Evolutionary conservation across 2,888 invertebrate species (phyloP).

Genomic region (Acronicta aceris): DNA sequence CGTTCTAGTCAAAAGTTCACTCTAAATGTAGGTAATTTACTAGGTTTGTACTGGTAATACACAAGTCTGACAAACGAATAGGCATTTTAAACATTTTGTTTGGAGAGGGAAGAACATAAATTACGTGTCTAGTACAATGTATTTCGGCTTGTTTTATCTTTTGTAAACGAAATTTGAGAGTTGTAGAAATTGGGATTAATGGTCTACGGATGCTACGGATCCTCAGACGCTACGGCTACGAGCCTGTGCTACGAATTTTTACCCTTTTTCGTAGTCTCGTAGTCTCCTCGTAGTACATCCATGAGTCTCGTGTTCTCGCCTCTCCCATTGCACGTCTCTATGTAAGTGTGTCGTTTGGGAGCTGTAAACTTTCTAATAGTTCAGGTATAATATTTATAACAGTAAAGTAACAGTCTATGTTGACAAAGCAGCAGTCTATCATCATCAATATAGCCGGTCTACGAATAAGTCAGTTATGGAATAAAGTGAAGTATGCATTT

Average conservation of each 20-base stretch:
- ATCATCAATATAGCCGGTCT: too few species aligned
- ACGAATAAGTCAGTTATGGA: too few species aligned
- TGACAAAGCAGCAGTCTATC: too few species aligned
- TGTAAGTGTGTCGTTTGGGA: constrained; percentile 11
- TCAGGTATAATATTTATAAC: neutral
- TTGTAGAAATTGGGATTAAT: constrained; percentile 15
- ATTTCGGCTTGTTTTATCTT: constrained; percentile 24
- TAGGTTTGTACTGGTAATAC: constrained; percentile 37
- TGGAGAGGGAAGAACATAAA: constrained; percentile 37
- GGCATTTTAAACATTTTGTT: constrained; percentile 36
- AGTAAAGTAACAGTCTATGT: too few species aligned
- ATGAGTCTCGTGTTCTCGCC: neutral
- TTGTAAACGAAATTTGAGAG: constrained; percentile 21
- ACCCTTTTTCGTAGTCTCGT: constrained; percentile 1
- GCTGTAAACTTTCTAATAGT: constrained; percentile 20
- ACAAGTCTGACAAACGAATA: constrained; percentile 43
- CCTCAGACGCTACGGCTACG: constrained; percentile 29
- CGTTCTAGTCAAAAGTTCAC: constrained; percentile 30
- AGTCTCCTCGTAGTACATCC: neutral
- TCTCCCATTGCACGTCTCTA: constrained; percentile 15
- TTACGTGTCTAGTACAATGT: constrained; percentile 28
- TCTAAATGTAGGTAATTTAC: constrained; percentile 37
- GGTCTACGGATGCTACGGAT: constrained; percentile 20
- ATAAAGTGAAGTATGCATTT: too few species aligned
- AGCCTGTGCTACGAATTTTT: constrained; percentile 17